phyloP scores from a whole-genome alignment of 2,113 vertebrate genomes.

The Myanophis thanlyinensis region DNA sequence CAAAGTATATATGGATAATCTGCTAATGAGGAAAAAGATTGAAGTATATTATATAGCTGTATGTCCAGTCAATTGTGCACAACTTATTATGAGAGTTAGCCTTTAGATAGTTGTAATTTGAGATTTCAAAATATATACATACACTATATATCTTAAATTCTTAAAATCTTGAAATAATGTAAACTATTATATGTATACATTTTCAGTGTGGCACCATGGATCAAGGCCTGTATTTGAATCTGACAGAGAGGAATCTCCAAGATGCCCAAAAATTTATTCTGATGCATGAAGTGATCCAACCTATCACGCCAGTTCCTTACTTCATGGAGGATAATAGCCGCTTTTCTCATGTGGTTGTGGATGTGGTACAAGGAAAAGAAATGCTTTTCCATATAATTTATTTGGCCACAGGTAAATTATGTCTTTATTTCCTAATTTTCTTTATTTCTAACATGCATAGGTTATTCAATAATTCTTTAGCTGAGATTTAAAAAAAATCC shows the following conservation, averaged over 20 bases:
- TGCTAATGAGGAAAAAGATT: neutral
- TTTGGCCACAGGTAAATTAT: conserved; percentile 86
- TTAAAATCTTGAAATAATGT: neutral
- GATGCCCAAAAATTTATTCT: conserved; percentile 96
- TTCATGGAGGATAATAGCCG: conserved; percentile 98
- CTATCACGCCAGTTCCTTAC: conserved; percentile 82
- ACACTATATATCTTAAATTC: neutral
- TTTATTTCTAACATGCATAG: neutral
- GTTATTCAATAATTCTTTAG: neutral
- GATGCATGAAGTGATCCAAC: conserved; percentile 95
- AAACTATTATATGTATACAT: conserved; percentile 29
- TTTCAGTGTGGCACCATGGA: conserved; percentile 92
- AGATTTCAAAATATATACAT: neutral
- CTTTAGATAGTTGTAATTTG: neutral
- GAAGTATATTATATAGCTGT: neutral
- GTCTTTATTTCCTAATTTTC: neutral
- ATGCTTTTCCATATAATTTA: conserved; percentile 91
- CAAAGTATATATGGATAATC: neutral
- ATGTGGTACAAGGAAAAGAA: conserved; percentile 92
- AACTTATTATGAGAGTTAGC: neutral
- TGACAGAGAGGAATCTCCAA: conserved; percentile 93
- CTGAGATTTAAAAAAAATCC: neutral
- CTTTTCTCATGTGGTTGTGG: conserved; percentile 91
- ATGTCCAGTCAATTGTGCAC: neutral
- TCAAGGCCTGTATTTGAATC: conserved; percentile 88